Base-by-base conservation (phyloP, 2,113 vertebrate species). In the Phycodurus eques region DNA sequence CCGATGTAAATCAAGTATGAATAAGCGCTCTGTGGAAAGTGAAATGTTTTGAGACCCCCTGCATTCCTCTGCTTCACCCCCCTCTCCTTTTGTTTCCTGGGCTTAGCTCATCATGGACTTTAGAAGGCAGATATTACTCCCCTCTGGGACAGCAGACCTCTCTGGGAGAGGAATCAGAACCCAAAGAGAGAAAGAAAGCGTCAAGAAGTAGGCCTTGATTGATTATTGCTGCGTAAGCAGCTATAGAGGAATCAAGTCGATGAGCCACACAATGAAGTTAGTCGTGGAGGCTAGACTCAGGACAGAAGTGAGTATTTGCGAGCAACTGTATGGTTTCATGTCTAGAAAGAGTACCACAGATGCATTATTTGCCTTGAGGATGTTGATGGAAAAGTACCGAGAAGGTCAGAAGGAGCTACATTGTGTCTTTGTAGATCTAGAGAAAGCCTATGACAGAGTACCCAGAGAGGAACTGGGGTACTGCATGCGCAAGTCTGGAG, bases 1-100 rank as follows among this genome's bases (percentile, higher is more conserved):
- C 14, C 2, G 3, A 56, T 56, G 20, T 56, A 22, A 20, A 22
- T 56, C 53, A 56, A 47, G 72, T 64, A 85, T 91, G 84, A 89
- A 88, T 88, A 82, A 79, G 71, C 54, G 71, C 73, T 80, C 75
- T 88, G 83, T 88, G 78, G 82, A 73, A 43, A 47, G 31, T 72
- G 80, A 78, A 80, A 87, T 84, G 89, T 90, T 92, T 90, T 86
- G 67, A 67, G 81, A 88, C 77, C 76, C 59, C 79, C 74, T 71
- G 75, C 88, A 90, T 90, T 91, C 89, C 87, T 81, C 22, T 60
- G 64, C 80, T 59, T 71, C 72, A 70, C 66, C 74, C 70, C 27
- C 49, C 44, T 61, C 61, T 83, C 75, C 80, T 65, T 75, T 84
- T 79, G 71, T 82, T 60, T 72, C 57, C 63, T 60, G 54, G 66